Evolutionary conservation across 1,140 invertebrate genomes (phyloP).

Genomic region (Leptopilina boulardi): DNA sequence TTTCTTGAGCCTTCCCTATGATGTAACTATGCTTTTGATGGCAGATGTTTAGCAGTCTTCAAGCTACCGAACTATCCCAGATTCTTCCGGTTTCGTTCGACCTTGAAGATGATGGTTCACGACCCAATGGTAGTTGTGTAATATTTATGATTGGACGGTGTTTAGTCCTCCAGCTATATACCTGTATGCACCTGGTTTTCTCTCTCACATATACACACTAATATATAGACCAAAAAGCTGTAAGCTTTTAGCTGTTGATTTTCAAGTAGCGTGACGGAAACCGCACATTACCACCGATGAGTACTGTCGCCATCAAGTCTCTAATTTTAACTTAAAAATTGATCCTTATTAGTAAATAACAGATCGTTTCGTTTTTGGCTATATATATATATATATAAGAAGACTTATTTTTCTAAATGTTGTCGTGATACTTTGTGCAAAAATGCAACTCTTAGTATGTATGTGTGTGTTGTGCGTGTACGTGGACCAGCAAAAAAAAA

Average conservation of each 20-base stretch:
- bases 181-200: constrained; percentile 30
- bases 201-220: too few relatives aligned
- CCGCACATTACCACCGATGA: constrained; percentile 3
- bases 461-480: not conserved
- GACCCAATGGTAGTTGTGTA: constrained; percentile 41
- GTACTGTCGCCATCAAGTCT: constrained; percentile 1
- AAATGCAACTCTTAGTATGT: not conserved
- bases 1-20: constrained; percentile 6
- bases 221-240: not conserved
- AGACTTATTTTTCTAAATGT: not conserved
- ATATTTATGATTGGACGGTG: constrained; percentile 52
- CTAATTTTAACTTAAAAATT: not conserved
- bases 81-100: constrained; percentile 41
- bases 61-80: not conserved
- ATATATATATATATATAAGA: not conserved
- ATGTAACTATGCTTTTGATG: constrained; percentile 1
- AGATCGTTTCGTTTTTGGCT: not conserved
- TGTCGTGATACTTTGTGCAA: constrained; percentile 6
- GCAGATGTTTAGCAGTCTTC: constrained; percentile 13
- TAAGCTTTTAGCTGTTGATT: not conserved
- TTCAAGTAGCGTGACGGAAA: constrained; percentile 8
- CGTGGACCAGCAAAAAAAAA: not conserved
- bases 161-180: constrained; percentile 38
- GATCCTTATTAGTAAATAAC: constrained; percentile 24
- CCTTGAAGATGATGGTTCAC: constrained; percentile 39